Percentiles rank a stretch among this genome's conserved stretches.
phyloP scores from a whole-genome alignment of 2,888 invertebrate genomes.

The Drosophila kokeensis region DNA sequence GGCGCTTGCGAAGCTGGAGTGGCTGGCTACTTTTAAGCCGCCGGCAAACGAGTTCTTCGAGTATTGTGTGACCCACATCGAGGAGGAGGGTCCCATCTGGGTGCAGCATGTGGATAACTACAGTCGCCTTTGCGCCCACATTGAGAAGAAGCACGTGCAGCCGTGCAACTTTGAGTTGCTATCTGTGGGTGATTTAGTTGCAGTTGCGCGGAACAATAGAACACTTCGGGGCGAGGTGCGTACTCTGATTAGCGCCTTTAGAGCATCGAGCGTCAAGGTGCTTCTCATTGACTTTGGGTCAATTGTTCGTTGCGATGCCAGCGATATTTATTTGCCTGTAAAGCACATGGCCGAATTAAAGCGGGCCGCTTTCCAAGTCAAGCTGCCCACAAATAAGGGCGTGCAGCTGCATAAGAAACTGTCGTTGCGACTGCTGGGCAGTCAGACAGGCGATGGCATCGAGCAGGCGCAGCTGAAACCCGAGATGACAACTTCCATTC shows the following conservation, averaged over 20 bases:
- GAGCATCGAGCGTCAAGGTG: conserved; percentile 12
- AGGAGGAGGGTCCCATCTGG: conserved; percentile 48
- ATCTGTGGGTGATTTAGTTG: conserved; percentile 36
- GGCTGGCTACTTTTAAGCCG: conserved; percentile 40
- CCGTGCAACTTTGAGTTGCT: conserved; percentile 17
- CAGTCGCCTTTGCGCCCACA: neutral
- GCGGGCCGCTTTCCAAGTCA: conserved; percentile 43
- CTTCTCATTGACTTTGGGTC: conserved; percentile 56
- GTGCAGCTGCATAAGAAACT: conserved; percentile 34
- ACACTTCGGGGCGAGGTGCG: conserved; percentile 40
- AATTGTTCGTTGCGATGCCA: too few relatives aligned
- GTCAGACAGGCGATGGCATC: conserved; percentile 35
- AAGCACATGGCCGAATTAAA: conserved; percentile 31
- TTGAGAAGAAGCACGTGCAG: conserved; percentile 15
- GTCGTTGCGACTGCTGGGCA: conserved; percentile 40
- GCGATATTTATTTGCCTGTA: conserved; percentile 33
- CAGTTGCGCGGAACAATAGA: neutral
- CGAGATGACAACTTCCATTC: conserved; percentile 27
- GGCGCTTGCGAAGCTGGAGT: too few relatives aligned
- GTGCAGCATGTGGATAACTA: conserved; percentile 41
- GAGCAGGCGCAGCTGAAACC: conserved; percentile 41
- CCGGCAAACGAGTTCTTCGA: conserved; percentile 35
- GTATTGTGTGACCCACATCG: conserved; percentile 36
- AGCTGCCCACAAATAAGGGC: conserved; percentile 15
- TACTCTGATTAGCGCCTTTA: neutral